Conservation (phyloP, 2,113 vertebrate species). For the Columba janthina region DNA sequence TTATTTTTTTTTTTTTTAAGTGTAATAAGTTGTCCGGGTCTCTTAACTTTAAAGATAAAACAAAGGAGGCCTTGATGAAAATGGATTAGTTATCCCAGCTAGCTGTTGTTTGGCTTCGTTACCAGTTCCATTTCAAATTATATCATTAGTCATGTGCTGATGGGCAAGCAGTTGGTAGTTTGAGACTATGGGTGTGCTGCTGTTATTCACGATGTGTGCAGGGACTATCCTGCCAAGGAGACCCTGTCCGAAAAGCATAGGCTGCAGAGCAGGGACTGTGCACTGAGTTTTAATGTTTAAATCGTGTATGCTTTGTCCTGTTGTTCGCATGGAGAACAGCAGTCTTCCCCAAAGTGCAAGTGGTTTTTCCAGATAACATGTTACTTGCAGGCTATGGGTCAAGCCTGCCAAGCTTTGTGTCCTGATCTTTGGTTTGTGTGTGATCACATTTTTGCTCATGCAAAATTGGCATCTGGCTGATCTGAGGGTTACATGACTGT, state of each 20-base stretch:
- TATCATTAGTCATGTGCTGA: not conserved
- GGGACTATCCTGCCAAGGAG: not conserved
- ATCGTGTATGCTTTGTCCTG: not conserved
- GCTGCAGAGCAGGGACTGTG: not conserved
- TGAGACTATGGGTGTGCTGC: rapidly evolving
- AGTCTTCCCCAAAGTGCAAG: not conserved
- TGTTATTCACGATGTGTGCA: rapidly evolving
- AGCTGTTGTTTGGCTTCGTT: not conserved
- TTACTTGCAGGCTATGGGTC: rapidly evolving
- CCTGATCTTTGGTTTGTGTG: not conserved
- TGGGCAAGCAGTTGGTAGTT: not conserved
- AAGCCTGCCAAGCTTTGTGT: not conserved
- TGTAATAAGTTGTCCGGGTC: not conserved
- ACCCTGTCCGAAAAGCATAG: not conserved
- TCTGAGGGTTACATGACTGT: not conserved
- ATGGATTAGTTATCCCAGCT: not conserved
- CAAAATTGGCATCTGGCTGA: not conserved
- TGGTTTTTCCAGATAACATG: not conserved
- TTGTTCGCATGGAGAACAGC: not conserved
- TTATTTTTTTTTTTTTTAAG: not conserved
- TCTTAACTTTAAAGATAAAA: not conserved
- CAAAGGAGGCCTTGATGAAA: not conserved
- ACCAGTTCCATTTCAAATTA: not conserved
- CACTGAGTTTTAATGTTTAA: not conserved
- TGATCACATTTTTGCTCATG: not conserved